phyloP scores from a whole-genome alignment of 2,888 invertebrate genomes.

The Gryllus longicercus region DNA sequence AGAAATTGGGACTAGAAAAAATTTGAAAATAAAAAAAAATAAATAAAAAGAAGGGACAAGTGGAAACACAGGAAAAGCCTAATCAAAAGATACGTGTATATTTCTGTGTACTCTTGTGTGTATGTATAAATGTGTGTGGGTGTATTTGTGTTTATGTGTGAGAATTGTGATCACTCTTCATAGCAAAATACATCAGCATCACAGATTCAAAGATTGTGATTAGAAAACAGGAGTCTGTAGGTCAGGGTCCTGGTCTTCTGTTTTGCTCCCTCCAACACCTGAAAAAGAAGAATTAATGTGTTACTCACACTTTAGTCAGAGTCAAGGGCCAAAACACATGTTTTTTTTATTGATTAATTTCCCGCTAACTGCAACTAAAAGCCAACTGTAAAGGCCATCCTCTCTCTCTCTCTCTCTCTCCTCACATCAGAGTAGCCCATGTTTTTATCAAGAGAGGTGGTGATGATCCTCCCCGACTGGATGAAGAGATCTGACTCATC shows the following conservation, averaged over 20 bases:
- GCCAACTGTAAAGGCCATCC: too few species aligned
- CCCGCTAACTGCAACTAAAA: too few species aligned
- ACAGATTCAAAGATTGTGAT: constrained; percentile 32
- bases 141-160: background rate
- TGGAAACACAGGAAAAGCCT: background rate
- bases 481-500: too few species aligned
- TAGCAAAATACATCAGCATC: constrained; percentile 32
- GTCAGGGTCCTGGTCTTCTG: constrained; percentile 19
- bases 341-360: too few species aligned
- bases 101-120: background rate
- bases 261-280: background rate
- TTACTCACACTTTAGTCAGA: too few species aligned
- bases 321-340: too few species aligned
- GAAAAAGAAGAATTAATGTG: background rate
- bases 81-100: background rate
- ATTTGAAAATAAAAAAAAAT: background rate
- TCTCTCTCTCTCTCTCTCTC: too few species aligned
- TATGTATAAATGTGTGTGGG: background rate
- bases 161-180: constrained; percentile 24
- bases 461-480: too few species aligned
- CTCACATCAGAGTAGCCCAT: too few species aligned
- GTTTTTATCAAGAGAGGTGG: too few species aligned
- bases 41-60: constrained; percentile 5
- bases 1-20: too few species aligned
- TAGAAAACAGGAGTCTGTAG: constrained; percentile 28